Base-by-base conservation (phyloP, 2,888 invertebrate species). In the Hydrotaea diabolus region DNA sequence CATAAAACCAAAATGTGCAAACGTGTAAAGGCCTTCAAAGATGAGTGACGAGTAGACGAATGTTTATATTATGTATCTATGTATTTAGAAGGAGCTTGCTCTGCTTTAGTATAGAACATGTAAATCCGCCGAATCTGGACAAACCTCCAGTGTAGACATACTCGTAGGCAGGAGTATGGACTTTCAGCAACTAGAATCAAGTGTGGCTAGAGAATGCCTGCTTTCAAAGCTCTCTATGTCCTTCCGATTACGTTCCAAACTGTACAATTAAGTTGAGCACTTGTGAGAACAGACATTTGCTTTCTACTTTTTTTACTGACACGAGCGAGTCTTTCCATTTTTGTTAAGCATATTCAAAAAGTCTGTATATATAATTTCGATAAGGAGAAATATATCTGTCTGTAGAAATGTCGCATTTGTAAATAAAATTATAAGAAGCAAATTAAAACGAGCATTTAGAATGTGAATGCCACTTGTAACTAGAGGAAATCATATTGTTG, bases 1-100 rank as follows among this genome's bases (percentile, higher is more conserved):
- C 62, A 72, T 23, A 80, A 83, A 83, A 73, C 83, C 74, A 80
- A 80, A 71, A 84, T 81, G 84, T 85, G 84, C 81, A 84, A 85
- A 83, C 43, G 21, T 23, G 46, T 69, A 77, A 78, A 71, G 31
- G 8, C 26, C n/a, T 31, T 15, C n/a, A n/a, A 31, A 62, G 31
- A 31, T 2, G 62, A 31, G 11, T 31, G 31, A 31, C 31, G 7
- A 31, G 7, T 31, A 4, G 7, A 31, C 7, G 7, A 4, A 31
- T 31, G 7, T 31, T 4, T 31, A 31, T 31, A 31, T 31, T 17
- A 36, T 31, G 17, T 36, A 31, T 15, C 2, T 9, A 31, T 36
- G 31, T 31, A 26, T 55, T 55, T 55, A 19, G 55, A 2, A 53
- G 17, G 17, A 55, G 59, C 59, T 59, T 59, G 15, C 4, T 13